A percentile compares a stretch with the other conserved stretches of the same genome.
Evolutionary conservation across 2,888 invertebrate species (phyloP).

Genomic region (Automeris io): DNA sequence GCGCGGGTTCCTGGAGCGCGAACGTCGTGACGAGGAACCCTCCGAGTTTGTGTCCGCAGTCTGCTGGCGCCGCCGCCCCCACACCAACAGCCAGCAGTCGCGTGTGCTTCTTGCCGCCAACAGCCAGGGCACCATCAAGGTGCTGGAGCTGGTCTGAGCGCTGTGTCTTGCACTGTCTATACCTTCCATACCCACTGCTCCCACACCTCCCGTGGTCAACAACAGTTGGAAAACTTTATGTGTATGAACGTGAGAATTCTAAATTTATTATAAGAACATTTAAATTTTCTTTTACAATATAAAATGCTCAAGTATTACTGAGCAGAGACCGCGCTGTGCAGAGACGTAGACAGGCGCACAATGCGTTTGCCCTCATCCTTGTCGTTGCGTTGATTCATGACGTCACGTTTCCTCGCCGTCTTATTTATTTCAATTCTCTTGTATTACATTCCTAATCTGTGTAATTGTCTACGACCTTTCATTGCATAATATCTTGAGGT

Average conservation of each 20-base stretch:
- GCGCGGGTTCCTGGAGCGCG: slow-evolving; percentile 85
- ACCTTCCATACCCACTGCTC: background rate
- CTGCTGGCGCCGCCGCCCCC: slow-evolving; percentile 90
- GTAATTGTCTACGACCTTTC: too few relatives aligned
- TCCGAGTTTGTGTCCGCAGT: slow-evolving; percentile 97
- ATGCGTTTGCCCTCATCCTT: too few relatives aligned
- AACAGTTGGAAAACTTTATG: background rate
- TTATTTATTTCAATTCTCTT: too few relatives aligned
- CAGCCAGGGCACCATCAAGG: slow-evolving; percentile 95
- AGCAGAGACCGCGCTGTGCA: too few relatives aligned
- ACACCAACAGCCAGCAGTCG: slow-evolving; percentile 17
- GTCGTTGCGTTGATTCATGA: too few relatives aligned
- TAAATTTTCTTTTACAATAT: background rate
- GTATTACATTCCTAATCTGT: too few relatives aligned
- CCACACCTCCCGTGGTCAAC: background rate
- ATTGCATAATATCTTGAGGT: too few relatives aligned
- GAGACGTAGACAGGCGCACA: too few relatives aligned
- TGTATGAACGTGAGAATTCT: slow-evolving; percentile 2
- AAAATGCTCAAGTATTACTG: too few relatives aligned
- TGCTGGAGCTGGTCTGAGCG: slow-evolving; percentile 84
- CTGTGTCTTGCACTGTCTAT: too few relatives aligned
- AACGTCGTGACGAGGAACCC: slow-evolving; percentile 89
- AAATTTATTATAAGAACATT: background rate
- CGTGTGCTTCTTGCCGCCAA: slow-evolving; percentile 94
- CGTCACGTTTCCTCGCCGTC: too few relatives aligned